A percentile compares a stretch with the other conserved stretches of the same genome.
phyloP scores from a whole-genome alignment of 2,797 vertebrate species.

The Telmatherina bonti region DNA sequence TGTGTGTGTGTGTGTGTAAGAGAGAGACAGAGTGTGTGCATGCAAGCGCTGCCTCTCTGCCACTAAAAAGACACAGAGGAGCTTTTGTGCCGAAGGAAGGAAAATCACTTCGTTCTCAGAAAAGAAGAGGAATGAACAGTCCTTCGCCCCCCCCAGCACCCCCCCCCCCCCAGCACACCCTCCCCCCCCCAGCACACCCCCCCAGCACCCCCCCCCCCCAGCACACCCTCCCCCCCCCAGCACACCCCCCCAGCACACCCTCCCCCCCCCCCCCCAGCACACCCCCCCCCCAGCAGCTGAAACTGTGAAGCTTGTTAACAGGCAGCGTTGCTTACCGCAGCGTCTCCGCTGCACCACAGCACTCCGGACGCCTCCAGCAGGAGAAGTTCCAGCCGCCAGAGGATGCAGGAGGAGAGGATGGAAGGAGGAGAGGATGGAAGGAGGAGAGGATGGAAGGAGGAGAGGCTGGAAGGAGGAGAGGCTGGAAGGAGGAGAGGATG shows the following conservation, averaged over 20 bases:
- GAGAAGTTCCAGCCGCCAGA: no score
- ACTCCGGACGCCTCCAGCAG: no score
- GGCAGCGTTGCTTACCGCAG: constrained; percentile 72
- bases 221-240: no score
- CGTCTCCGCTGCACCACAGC: constrained; percentile 44
- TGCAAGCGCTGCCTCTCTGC: constrained; percentile 18
- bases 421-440: no score
- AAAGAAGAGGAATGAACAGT: constrained; percentile 76
- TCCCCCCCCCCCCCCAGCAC: no score
- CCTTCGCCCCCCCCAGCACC: constrained; percentile 47
- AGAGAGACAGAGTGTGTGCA: constrained; percentile 1
- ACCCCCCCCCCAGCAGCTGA: constrained; percentile 76
- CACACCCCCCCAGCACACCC: no score
- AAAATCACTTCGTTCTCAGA: constrained; percentile 83
- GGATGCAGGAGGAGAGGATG: no score
- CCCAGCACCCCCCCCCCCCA: constrained; percentile 61
- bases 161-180: constrained; percentile 21
- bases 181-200: no score
- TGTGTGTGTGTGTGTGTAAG: no score
- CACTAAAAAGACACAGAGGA: constrained; percentile 83
- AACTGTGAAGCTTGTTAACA: constrained; percentile 75
- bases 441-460: no score
- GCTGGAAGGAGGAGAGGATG: no score
- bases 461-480: no score
- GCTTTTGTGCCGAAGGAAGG: constrained; percentile 84